phyloP scores from a whole-genome alignment of 2,113 vertebrate genomes.

The Circaetus cinerascens region DNA sequence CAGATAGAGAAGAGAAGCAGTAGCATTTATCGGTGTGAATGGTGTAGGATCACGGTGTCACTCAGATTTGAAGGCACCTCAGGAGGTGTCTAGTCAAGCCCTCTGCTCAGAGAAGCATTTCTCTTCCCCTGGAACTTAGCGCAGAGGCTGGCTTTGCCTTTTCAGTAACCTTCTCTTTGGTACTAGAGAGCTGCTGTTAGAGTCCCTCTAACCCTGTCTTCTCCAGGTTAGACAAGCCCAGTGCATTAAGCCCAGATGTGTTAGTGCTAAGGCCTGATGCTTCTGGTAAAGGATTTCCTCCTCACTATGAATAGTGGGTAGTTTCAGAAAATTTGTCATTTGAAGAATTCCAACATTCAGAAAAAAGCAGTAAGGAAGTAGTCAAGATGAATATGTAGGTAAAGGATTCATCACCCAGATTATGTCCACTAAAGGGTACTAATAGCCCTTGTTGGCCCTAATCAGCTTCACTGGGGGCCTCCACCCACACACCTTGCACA shows the following conservation, averaged over 20 bases:
- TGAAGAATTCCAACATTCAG: not conserved
- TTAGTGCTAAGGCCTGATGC: not conserved
- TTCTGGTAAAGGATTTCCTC: not conserved
- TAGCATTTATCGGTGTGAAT: not conserved
- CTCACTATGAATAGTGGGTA: not conserved
- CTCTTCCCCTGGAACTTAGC: not conserved
- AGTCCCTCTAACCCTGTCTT: not conserved
- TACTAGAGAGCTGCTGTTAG: not conserved
- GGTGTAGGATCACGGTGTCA: not conserved
- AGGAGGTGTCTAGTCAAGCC: fast-evolving
- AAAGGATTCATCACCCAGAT: not conserved
- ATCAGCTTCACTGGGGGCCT: not conserved
- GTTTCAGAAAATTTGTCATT: not conserved
- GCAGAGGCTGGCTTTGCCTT: not conserved
- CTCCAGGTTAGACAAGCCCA: not conserved
- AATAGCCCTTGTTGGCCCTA: not conserved
- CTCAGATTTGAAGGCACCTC: not conserved
- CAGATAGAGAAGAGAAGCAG: not conserved
- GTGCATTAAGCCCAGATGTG: not conserved
- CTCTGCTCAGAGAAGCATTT: not conserved
- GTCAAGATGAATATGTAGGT: not conserved
- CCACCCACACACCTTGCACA: not conserved
- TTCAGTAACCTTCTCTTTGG: not conserved
- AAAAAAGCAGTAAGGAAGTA: not conserved
- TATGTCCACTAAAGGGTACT: not conserved